Evolutionary conservation across 2,113 vertebrate genomes (phyloP).

Genomic region (Perccottus glenii): DNA sequence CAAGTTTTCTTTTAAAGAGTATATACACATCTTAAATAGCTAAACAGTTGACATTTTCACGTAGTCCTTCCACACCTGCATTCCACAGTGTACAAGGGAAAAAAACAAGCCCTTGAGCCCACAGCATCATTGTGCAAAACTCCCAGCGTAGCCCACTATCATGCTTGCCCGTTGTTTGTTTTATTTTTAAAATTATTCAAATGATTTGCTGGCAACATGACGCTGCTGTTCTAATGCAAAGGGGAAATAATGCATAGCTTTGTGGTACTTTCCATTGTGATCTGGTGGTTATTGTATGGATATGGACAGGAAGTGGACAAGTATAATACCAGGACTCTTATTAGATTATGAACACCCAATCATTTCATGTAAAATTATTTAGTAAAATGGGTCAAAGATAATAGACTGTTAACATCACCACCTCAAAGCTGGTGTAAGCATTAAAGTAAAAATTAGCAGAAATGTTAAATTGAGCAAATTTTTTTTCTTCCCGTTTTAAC

Average conservation of each 20-base stretch:
- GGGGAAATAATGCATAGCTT: constrained; percentile 60
- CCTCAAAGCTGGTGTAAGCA: constrained; percentile 23
- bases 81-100: constrained; percentile 60
- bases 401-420: constrained; percentile 22
- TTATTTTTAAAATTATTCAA: constrained; percentile 45
- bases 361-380: constrained; percentile 29
- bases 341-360: constrained; percentile 39
- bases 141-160: constrained; percentile 39
- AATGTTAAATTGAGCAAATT: constrained; percentile 32
- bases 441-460: constrained; percentile 3
- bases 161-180: constrained; percentile 39
- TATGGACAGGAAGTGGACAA: constrained; percentile 30
- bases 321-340: constrained; percentile 40
- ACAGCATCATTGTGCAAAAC: constrained; percentile 61
- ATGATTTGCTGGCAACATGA: constrained; percentile 55
- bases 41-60: constrained; percentile 73
- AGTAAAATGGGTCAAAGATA: constrained; percentile 36
- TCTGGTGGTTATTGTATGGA: constrained; percentile 27
- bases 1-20: constrained; percentile 69
- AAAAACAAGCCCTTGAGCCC: constrained; percentile 63
- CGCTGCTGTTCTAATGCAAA: constrained; percentile 36
- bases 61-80: constrained; percentile 57
- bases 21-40: constrained; percentile 79
- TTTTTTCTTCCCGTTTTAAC: constrained; percentile 27
- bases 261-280: constrained; percentile 39